Evolutionary conservation across 2,888 invertebrate species (phyloP).

Genomic region (Cephus pygmeus): DNA sequence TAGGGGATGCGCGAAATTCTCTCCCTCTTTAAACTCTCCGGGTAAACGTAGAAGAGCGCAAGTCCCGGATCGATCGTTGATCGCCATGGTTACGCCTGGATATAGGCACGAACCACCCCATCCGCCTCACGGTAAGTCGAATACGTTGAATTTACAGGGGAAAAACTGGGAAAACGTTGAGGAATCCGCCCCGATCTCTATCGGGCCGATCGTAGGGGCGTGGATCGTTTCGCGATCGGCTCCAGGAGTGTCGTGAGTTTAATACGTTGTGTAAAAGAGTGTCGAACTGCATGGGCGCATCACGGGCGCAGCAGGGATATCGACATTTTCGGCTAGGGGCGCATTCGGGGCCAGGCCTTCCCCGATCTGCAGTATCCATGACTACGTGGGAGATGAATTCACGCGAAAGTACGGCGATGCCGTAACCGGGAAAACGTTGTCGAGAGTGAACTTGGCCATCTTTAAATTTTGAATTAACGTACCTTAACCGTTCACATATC

Average conservation of each 20-base stretch:
- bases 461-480: not conserved
- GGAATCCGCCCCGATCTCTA: slow-evolving; percentile 8
- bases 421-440: slow-evolving; percentile 10
- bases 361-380: slow-evolving; percentile 54
- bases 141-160: slow-evolving; percentile 20
- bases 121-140: slow-evolving; percentile 33
- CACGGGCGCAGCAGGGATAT: slow-evolving; percentile 56
- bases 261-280: slow-evolving; percentile 21
- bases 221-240: slow-evolving; percentile 6
- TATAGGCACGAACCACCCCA: slow-evolving; percentile 34
- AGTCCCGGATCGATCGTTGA: slow-evolving; percentile 58
- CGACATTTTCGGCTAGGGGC: slow-evolving; percentile 63
- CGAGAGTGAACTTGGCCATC: not conserved
- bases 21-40: slow-evolving; percentile 5
- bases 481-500: not conserved
- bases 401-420: slow-evolving; percentile 41
- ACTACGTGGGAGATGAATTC: slow-evolving; percentile 49
- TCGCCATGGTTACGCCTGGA: slow-evolving; percentile 59
- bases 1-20: not conserved
- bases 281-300: slow-evolving; percentile 44
- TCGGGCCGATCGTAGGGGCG: slow-evolving; percentile 9
- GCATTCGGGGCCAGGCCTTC: slow-evolving; percentile 51
- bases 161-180: slow-evolving; percentile 1
- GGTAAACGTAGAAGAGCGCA: slow-evolving; percentile 44
- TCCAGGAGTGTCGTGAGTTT: not conserved